Conservation (phyloP, 1,140 invertebrate genomes). For the Zelostemma sp. region DNA sequence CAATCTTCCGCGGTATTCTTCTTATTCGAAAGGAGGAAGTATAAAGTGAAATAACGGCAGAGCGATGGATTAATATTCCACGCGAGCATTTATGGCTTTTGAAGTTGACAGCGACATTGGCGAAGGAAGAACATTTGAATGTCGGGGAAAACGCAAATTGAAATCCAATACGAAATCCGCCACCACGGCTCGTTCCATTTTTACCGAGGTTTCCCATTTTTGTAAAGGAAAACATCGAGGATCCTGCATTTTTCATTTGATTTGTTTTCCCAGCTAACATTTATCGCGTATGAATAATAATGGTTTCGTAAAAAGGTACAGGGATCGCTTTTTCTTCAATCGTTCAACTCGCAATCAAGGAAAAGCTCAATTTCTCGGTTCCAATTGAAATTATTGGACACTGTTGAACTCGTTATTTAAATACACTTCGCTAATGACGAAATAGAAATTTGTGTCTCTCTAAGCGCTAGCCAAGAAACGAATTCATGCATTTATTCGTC, state of each 20-base stretch:
- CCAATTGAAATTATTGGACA: background rate
- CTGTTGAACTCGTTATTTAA: background rate
- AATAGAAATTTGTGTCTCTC: background rate
- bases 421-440: background rate
- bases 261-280: constrained; percentile 16
- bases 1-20: too few species aligned
- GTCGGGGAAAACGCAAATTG: constrained; percentile 40
- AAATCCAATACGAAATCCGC: constrained; percentile 41
- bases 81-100: constrained; percentile 40
- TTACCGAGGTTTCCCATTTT: constrained; percentile 37
- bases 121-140: constrained; percentile 21
- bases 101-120: constrained; percentile 42
- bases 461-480: constrained; percentile 16
- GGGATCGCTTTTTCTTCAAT: background rate
- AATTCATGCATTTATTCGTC: constrained; percentile 36
- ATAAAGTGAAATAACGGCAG: constrained; percentile 39
- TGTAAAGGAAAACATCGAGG: background rate
- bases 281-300: background rate
- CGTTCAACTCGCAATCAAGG: background rate
- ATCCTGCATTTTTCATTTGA: background rate
- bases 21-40: constrained; percentile 40
- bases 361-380: too few species aligned
- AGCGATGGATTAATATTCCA: constrained; percentile 41
- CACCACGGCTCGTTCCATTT: constrained; percentile 31
- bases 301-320: background rate